Base-by-base conservation (phyloP, 2,888 invertebrate species). In the Lapara coniferarum region DNA sequence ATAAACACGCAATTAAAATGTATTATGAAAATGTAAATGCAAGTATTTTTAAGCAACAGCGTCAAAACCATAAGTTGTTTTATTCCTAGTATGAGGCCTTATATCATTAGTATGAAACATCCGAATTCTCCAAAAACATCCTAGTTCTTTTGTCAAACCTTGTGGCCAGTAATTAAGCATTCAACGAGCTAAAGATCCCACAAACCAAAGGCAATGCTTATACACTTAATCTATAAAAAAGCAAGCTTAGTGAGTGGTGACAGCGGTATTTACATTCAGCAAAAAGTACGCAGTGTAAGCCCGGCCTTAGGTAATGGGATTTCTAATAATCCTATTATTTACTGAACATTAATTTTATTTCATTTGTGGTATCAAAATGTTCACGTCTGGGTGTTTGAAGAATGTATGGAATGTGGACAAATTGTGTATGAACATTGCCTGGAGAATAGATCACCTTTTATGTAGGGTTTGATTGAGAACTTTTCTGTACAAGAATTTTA, bases 281-380 rank as follows among this genome's bases (percentile, higher is more conserved):
- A 67, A 37, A 68, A 59, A 57, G 56, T 59, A 63, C 53, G 19
- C 44, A 10, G 10, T 66, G 66, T 69, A 69, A 69, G 51, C 66
- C 51, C 25, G 46, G 57, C 58, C 53, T 69, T 53, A 37, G 44
- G 69, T 73, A 73, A 73, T 71, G 68, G 66, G 73, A 73, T 70
- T 72, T 69, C 57, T 68, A 44, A 52, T 73, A 73, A 73, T 70
- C 71, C 68, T 68, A 70, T 73, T 73, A 73, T 71, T 72, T 68
- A 72, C 69, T 72, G 63, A 16, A 46, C 19, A 46, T 59, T 63
- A 51, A 14, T 68, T 66, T 52, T 44, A 66, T 69, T 59, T 67
- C 66, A 52, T 52, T 51, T 66, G n/a, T 63, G 53, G 57, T 51
- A 66, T 51, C 49, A 55, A 19, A 19, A 4, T n/a, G 14, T 25